These are phyloP conservation scores for Zaprionus davidi DNA, from an alignment of 1,140 invertebrate species.

Conservation along the genomic window DNA sequence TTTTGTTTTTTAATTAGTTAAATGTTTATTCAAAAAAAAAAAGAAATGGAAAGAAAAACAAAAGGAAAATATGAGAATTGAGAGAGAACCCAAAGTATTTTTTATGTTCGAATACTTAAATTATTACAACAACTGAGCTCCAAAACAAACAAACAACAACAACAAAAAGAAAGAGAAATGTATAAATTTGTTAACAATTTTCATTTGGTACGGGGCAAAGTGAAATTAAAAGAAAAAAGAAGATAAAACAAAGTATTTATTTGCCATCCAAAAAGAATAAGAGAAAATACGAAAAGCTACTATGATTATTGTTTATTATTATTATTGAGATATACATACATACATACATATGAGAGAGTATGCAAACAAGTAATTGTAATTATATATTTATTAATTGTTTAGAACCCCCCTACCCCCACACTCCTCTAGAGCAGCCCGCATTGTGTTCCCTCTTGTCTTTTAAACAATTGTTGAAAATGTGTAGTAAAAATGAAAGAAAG, in stretches of 20 bases:
- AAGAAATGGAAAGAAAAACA: not conserved
- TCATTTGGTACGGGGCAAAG: not conserved
- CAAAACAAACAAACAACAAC: constrained; percentile 2
- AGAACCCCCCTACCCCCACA: not conserved
- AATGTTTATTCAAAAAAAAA: constrained; percentile 29
- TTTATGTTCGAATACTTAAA: constrained; percentile 55
- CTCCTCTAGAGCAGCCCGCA: not conserved
- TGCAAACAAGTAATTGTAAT: constrained; percentile 56
- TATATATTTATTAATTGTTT: constrained; percentile 71
- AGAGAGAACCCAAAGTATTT: constrained; percentile 46
- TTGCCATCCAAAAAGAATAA: constrained; percentile 55
- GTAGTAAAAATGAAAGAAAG: not conserved
- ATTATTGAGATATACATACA: constrained; percentile 42
- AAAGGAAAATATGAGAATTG: constrained; percentile 10
- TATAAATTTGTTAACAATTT: constrained; percentile 1
- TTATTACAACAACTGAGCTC: constrained; percentile 18
- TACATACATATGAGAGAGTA: constrained; percentile 15
- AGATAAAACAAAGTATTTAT: constrained; percentile 52
- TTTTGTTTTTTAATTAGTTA: constrained; percentile 32
- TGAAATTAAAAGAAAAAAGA: constrained; percentile 1
- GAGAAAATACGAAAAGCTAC: constrained; percentile 1
- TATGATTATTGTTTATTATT: constrained; percentile 45
- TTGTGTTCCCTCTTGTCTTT: constrained; percentile 26
- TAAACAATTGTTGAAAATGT: constrained; percentile 18
- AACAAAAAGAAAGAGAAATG: not conserved